Evolutionary conservation across 2,888 invertebrate species (phyloP).

Genomic region (Chrysotoxum bicinctum): DNA sequence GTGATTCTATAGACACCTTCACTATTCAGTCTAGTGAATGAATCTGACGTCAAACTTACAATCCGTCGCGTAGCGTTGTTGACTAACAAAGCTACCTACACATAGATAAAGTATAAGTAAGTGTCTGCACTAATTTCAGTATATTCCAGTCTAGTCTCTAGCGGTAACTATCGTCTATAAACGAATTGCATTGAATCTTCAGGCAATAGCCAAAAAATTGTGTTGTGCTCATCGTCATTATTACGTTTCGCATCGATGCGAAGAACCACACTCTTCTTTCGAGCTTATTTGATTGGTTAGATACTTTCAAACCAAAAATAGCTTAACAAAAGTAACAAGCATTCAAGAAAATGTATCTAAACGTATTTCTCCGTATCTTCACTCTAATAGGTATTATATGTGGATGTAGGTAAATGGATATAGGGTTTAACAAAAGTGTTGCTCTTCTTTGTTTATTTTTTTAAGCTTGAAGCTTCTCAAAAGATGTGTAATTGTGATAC

Average conservation of each 20-base stretch:
- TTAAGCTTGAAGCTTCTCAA: constrained; percentile 52
- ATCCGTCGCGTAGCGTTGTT: neutral
- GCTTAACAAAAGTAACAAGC: constrained; percentile 52
- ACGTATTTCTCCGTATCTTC: constrained; percentile 37
- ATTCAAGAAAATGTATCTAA: constrained; percentile 65
- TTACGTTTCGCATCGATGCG: constrained; percentile 50
- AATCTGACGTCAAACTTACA: constrained; percentile 55
- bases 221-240: constrained; percentile 66
- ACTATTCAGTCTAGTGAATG: constrained; percentile 56
- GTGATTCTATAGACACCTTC: constrained; percentile 64
- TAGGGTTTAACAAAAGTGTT: constrained; percentile 44
- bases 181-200: constrained; percentile 59
- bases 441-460: constrained; percentile 22
- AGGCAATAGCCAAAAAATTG: constrained; percentile 51
- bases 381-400: neutral
- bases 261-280: constrained; percentile 50
- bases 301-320: constrained; percentile 50
- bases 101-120: neutral
- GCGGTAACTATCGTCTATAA: constrained; percentile 32
- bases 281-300: constrained; percentile 65
- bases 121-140: constrained; percentile 62
- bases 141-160: constrained; percentile 28
- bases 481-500: constrained; percentile 70
- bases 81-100: constrained; percentile 15
- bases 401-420: constrained; percentile 36